Conservation (phyloP, 2,888 invertebrate genomes). For the Tinea semifulvella region DNA sequence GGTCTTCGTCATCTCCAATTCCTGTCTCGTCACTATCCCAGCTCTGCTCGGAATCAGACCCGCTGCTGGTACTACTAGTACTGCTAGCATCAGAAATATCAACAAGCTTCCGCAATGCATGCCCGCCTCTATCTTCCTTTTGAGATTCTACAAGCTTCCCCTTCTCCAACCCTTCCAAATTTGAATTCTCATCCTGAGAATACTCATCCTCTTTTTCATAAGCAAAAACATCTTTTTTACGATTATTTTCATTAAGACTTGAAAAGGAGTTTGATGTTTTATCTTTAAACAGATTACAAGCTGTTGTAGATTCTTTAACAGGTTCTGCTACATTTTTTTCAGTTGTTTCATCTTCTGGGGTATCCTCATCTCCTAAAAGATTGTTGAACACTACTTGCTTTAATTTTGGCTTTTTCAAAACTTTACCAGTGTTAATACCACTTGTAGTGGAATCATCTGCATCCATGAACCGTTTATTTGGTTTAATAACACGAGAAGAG, state of each 20-base stretch:
- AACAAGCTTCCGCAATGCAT: slow-evolving; percentile 57
- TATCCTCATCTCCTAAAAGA: slow-evolving; percentile 41
- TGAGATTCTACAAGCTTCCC: slow-evolving; percentile 35
- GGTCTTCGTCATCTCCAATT: slow-evolving; percentile 50
- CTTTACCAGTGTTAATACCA: slow-evolving; percentile 41
- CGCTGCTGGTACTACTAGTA: slow-evolving; percentile 53
- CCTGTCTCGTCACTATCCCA: slow-evolving; percentile 46
- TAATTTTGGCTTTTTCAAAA: slow-evolving; percentile 58
- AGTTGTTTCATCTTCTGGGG: slow-evolving; percentile 29
- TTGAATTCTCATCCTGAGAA: slow-evolving; percentile 50
- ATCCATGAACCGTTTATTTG: slow-evolving; percentile 85
- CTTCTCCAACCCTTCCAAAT: slow-evolving; percentile 43
- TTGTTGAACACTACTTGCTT: slow-evolving; percentile 57
- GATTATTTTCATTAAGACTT: slow-evolving; percentile 32
- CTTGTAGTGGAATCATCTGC: slow-evolving; percentile 58
- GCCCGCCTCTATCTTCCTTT: slow-evolving; percentile 52
- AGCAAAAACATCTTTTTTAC: slow-evolving; percentile 44
- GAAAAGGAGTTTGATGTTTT: slow-evolving; percentile 54
- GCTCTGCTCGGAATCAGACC: slow-evolving; percentile 56
- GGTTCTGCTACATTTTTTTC: slow-evolving; percentile 36
- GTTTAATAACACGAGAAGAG: slow-evolving; percentile 87
- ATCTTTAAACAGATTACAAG: slow-evolving; percentile 52
- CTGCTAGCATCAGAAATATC: slow-evolving; percentile 61
- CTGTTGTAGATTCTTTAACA: slow-evolving; percentile 36
- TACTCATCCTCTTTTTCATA: slow-evolving; percentile 50